These are phyloP conservation scores for Lanistes nyassanus DNA, from an alignment of 1,140 invertebrate genomes.

Conservation along the genomic window DNA sequence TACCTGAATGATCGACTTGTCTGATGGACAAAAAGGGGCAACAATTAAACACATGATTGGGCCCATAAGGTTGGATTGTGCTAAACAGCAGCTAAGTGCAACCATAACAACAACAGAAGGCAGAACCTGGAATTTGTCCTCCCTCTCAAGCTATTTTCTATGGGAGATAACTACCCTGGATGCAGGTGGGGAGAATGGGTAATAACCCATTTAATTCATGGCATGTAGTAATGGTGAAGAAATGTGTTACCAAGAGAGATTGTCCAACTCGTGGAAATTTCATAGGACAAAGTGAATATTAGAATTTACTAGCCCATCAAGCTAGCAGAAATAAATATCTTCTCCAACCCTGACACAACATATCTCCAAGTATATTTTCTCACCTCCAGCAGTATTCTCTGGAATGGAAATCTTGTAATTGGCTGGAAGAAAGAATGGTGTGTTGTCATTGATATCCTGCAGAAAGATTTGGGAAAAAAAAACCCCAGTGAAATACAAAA, in stretches of 20 bases:
- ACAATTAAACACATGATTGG: background rate
- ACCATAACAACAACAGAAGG: too few relatives aligned
- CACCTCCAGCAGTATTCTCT: conserved; percentile 39
- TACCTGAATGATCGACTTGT: conserved; percentile 38
- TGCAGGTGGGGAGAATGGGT: background rate
- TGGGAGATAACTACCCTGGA: background rate
- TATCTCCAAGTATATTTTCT: too few relatives aligned
- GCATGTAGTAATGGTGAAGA: too few relatives aligned
- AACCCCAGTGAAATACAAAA: conserved; percentile 9
- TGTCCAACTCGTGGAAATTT: too few relatives aligned
- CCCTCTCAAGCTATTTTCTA: background rate
- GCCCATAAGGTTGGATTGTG: background rate
- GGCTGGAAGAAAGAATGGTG: conserved; percentile 37
- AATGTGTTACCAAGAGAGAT: too few relatives aligned
- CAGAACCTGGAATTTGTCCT: too few relatives aligned
- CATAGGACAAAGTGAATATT: too few relatives aligned
- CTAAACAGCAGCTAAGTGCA: background rate
- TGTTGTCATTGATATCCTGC: conserved; percentile 57
- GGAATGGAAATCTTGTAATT: conserved; percentile 35
- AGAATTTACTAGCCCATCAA: too few relatives aligned
- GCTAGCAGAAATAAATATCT: too few relatives aligned
- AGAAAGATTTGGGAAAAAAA: conserved; percentile 19
- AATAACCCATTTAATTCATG: too few relatives aligned
- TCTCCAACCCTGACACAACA: too few relatives aligned
- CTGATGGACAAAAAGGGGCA: conserved; percentile 25